A percentile compares a stretch with the other conserved stretches of the same genome.
Conservation (phyloP, 2,888 invertebrate genomes). For the Pristionchus arcanus region DNA sequence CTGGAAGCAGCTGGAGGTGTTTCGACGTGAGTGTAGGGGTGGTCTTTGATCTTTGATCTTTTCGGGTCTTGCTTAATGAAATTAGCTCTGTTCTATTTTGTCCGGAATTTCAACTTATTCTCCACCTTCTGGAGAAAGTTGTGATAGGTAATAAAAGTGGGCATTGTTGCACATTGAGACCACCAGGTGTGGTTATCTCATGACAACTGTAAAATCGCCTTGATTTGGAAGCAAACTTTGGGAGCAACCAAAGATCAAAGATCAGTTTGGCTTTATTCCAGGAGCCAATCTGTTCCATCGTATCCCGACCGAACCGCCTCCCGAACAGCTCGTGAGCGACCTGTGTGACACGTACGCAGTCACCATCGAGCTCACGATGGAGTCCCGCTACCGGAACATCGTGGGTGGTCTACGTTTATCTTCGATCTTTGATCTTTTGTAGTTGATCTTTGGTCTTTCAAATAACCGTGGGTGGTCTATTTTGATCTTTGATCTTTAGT, state of each 20-base stretch:
- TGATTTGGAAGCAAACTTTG: too few species aligned
- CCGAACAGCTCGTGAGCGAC: conserved; percentile 7
- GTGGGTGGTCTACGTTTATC: neutral
- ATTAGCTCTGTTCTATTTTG: too few species aligned
- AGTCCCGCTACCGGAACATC: neutral
- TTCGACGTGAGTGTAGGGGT: neutral
- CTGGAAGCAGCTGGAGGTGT: neutral
- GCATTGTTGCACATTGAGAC: too few species aligned
- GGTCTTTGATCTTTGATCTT: neutral
- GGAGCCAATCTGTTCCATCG: neutral
- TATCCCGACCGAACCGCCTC: neutral
- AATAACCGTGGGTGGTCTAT: neutral
- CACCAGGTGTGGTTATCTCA: too few species aligned
- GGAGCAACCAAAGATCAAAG: too few species aligned
- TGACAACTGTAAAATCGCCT: too few species aligned
- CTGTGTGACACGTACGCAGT: neutral
- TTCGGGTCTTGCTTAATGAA: neutral
- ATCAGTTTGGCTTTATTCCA: neutral
- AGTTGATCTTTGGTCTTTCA: too few species aligned
- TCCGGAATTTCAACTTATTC: too few species aligned
- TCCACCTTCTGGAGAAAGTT: too few species aligned
- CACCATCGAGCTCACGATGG: conserved; percentile 13
- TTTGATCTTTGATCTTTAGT: neutral
- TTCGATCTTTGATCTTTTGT: neutral
- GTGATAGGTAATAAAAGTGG: too few species aligned